These are phyloP conservation scores for Capromys pilorides DNA, from an alignment of 2,797 vertebrate genomes.

Conservation along the genomic window DNA sequence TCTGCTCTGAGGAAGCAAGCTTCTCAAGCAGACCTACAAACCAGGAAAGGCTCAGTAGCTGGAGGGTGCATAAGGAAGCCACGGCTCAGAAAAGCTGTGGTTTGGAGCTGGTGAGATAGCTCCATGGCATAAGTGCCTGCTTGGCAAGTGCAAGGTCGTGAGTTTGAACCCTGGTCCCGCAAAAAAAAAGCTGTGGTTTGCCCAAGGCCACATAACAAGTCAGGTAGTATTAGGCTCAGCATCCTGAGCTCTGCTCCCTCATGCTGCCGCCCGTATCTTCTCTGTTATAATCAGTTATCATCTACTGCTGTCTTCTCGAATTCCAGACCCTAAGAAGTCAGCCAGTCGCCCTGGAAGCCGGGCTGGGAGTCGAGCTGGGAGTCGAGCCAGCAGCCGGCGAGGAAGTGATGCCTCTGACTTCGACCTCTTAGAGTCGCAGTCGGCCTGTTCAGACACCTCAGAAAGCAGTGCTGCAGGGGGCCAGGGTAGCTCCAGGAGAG, in stretches of 20 bases:
- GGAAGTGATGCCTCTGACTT: slow-evolving; percentile 98
- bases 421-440: slow-evolving; percentile 95
- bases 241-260: background rate
- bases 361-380: slow-evolving; percentile 94
- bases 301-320: slow-evolving; percentile 25
- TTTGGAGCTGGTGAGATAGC: background rate
- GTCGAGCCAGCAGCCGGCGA: slow-evolving; percentile 93
- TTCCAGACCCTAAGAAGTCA: slow-evolving; percentile 92
- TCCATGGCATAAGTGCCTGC: too few species aligned
- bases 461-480: slow-evolving; percentile 92
- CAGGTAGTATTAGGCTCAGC: background rate
- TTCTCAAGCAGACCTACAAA: background rate
- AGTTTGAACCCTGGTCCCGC: too few species aligned
- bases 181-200: background rate
- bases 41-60: background rate
- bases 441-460: slow-evolving; percentile 95
- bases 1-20: background rate
- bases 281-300: background rate
- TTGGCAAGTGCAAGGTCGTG: too few species aligned
- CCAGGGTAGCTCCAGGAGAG: slow-evolving; percentile 87
- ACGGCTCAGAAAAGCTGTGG: background rate
- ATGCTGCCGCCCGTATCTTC: background rate
- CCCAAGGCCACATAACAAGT: background rate
- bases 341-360: slow-evolving; percentile 92
- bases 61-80: background rate